phyloP scores from a whole-genome alignment of 2,113 vertebrate genomes.

The Eleginops maclovinus region DNA sequence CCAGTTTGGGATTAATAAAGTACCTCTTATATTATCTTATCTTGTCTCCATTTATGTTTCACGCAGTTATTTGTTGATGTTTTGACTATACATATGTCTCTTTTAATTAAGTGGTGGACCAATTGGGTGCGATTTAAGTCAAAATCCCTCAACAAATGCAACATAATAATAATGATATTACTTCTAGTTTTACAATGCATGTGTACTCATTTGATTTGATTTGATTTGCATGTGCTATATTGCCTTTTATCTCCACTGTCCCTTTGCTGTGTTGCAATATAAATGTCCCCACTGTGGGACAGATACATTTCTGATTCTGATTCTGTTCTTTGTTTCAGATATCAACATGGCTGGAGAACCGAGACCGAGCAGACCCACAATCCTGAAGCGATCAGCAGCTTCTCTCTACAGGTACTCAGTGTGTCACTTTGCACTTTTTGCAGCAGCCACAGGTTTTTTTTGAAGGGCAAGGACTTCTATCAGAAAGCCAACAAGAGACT shows the following conservation, averaged over 20 bases:
- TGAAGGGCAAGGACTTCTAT: not conserved
- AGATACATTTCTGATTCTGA: too few species aligned
- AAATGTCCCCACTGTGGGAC: too few species aligned
- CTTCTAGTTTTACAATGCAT: too few species aligned
- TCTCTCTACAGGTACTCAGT: constrained; percentile 89
- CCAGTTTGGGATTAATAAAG: too few species aligned
- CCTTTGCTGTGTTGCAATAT: too few species aligned
- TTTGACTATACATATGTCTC: too few species aligned
- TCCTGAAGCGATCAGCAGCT: constrained; percentile 90
- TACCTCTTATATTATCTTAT: too few species aligned
- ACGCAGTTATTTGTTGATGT: not conserved
- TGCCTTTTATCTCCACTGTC: too few species aligned
- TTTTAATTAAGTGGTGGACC: not conserved
- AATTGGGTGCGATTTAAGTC: not conserved
- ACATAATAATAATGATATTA: not conserved
- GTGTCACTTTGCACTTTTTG: not conserved
- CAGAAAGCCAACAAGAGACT: not conserved
- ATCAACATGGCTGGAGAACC: constrained; percentile 98
- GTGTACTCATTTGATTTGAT: too few species aligned
- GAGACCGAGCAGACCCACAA: constrained; percentile 90
- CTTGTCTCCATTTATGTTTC: too few species aligned
- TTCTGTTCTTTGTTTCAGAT: constrained; percentile 76
- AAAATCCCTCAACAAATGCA: not conserved
- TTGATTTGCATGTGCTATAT: too few species aligned
- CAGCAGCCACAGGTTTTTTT: not conserved